phyloP scores from a whole-genome alignment of 2,113 vertebrate genomes.

The Otis tarda region DNA sequence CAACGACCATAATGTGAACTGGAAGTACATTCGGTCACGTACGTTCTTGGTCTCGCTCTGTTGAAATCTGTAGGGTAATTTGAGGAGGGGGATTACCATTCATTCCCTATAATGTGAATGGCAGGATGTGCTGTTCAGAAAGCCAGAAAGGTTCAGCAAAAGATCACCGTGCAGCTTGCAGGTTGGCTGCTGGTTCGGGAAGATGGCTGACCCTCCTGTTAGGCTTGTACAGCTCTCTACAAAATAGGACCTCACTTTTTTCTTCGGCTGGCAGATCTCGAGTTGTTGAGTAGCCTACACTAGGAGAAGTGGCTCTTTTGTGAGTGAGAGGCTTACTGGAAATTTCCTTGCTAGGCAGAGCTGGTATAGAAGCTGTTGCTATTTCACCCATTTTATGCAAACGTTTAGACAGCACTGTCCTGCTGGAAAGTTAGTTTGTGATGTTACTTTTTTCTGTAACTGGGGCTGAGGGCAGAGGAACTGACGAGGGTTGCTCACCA shows the following conservation, averaged over 20 bases:
- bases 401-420: background rate
- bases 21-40: slow-evolving; percentile 37
- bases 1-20: slow-evolving; percentile 1
- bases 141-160: background rate
- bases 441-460: background rate
- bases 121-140: slow-evolving; percentile 31
- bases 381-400: background rate
- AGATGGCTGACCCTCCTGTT: background rate
- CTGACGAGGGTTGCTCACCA: fast-evolving
- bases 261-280: background rate
- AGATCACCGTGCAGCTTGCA: background rate
- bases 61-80: slow-evolving; percentile 23
- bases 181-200: background rate
- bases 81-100: slow-evolving; percentile 61
- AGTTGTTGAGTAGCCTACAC: background rate
- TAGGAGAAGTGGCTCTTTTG: background rate
- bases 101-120: background rate
- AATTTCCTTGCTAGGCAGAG: background rate
- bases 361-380: background rate
- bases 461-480: background rate
- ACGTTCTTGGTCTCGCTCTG: slow-evolving; percentile 38
- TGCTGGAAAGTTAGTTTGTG: background rate
- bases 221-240: background rate
- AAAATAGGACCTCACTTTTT: background rate
- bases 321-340: background rate